Evolutionary conservation across 2,888 invertebrate species (phyloP), one percentile per base, ranked within the genome.

Genomic region (Stenolophus ochropezus): DNA sequence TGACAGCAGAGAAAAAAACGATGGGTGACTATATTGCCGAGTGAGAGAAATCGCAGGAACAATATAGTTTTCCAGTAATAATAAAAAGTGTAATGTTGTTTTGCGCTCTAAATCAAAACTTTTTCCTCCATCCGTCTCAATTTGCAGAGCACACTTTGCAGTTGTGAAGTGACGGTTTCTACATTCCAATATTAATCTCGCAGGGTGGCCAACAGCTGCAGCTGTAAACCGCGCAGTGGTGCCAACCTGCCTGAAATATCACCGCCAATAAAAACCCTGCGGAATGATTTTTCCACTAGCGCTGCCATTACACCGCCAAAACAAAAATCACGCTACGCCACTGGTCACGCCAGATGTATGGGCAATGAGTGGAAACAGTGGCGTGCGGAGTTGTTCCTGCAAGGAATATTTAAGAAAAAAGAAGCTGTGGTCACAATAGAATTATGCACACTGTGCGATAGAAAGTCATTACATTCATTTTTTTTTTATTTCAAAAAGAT

Each of bases 201-300:
- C 27, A 69, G 65, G 61, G 11, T 61, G 61, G 61, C 61, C 61
- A 61, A 61, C 61, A 18, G 65, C 65, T 69, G 65, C 27, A 69
- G 74, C 20, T 53, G 74, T 74, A 74, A 51, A 74, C 74, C 23
- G 51, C 6, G 65, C 65, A 69, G 65, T 18, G 20, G 33, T 69
- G 33, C 65, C 65, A 53, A 74, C 76, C 8, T 76, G 18, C 11
- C 23, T 76, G 58, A 76, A 76, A 76, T 76, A 76, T 76, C 58
- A 76, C 76, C 27, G 56, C 58, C 58, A 53, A 76, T 76, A 76
- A 76, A 76, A 76, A 76, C 76, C 76, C 56, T 27, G 76, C 21
- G 76, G 58, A 76, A 76, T 76, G 56, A 76, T 76, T 76, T 76
- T 76, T 76, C 76, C 56, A 56, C 76, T 76, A 76, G 76, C 33